Evolutionary conservation across 2,888 invertebrate species (phyloP), one percentile per base, ranked within the genome.

Genomic region (Tenodera sinensis): DNA sequence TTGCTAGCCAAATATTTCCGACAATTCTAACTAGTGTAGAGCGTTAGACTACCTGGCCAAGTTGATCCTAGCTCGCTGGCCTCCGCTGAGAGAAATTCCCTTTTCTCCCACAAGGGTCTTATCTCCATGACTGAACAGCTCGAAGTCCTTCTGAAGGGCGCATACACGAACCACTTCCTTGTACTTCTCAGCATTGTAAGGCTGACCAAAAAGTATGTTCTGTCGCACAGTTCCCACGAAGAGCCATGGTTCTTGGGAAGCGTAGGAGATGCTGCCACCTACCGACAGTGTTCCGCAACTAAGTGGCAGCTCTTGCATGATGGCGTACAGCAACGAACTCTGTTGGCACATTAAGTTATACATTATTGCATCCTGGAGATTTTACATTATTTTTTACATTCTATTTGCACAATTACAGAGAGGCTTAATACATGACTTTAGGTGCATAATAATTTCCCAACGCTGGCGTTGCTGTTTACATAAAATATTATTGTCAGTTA

Each of bases 201-300:
- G 94, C 91, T 95, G 94, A 0, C 97, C 97, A 92, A 98, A 97
- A 12, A 97, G 93, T 90, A 98, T 96, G 92, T 98, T 98, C 91
- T 97, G 96, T 85, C 96, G 94, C 3, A 98, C 95, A 1, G 96
- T 95, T 2, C 95, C 96, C 0, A 95, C 94, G 91, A 96, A 96
- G 3, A 96, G 93, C 97, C 98, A 98, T 0, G 98, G 96, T 91
- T 97, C 96, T 93, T 97, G 97, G 85, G 96, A 95, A 1, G 96
- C 96, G 92, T 97, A 98, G 0, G 96, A 94, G n/a, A 96, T 92
- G 2, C 93, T 93, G 8, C 97, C 97, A 1, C 94, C 94, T 27
- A 96, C 93, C 93, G 92, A 91, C 87, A 97, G 92, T 0, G 94
- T 94, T 0, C 98, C 97, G 34, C 93, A 93, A 0, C 93, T 93